phyloP scores from a whole-genome alignment of 2,888 invertebrate genomes.

The Masnerella sp. region DNA sequence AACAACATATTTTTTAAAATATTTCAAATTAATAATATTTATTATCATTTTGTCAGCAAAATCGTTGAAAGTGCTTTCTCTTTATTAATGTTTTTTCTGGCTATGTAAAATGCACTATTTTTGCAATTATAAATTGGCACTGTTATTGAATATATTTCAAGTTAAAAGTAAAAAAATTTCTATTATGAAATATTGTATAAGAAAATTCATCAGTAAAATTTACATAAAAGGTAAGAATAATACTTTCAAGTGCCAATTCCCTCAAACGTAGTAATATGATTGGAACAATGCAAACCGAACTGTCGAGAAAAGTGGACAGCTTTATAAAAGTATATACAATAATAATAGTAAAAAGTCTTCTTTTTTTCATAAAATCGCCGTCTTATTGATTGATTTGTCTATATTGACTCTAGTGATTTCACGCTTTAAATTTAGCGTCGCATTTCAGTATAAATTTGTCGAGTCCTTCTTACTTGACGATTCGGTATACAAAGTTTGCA shows the following conservation, averaged over 20 bases:
- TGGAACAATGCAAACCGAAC: slow-evolving; percentile 57
- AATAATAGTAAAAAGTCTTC: slow-evolving; percentile 10
- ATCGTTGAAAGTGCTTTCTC: too few species aligned
- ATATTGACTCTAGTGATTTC: slow-evolving; percentile 26
- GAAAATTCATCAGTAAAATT: too few species aligned
- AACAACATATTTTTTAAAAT: too few species aligned
- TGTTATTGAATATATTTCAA: too few species aligned
- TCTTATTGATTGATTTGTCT: not conserved
- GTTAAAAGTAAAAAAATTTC: too few species aligned
- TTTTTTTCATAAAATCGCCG: not conserved
- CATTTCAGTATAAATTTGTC: slow-evolving; percentile 18
- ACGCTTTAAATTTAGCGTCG: not conserved
- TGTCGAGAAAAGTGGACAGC: slow-evolving; percentile 55
- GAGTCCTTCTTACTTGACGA: slow-evolving; percentile 49
- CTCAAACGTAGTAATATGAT: slow-evolving; percentile 24
- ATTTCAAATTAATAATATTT: too few species aligned
- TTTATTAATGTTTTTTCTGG: too few species aligned
- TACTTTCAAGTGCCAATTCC: slow-evolving; percentile 27
- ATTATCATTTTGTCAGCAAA: too few species aligned
- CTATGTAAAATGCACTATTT: too few species aligned
- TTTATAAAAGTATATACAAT: slow-evolving; percentile 46
- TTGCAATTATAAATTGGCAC: too few species aligned
- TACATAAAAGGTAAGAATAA: not conserved
- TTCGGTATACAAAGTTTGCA: slow-evolving; percentile 50
- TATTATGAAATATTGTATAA: too few species aligned